These are phyloP conservation scores for Prorops nasuta DNA, from an alignment of 1,140 invertebrate genomes.

Conservation along the genomic window DNA sequence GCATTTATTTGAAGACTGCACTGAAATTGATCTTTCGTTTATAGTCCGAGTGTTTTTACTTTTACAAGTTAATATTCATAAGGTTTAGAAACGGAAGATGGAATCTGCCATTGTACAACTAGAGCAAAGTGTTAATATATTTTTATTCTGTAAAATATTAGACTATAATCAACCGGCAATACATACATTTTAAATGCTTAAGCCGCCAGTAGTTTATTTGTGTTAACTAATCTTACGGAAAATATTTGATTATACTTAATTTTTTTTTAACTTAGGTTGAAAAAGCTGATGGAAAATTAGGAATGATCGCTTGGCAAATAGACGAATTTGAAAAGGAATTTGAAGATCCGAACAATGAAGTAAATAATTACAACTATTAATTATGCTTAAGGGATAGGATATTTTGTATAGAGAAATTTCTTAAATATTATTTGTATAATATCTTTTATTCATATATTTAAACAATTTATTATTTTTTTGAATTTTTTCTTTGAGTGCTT, in stretches of 20 bases:
- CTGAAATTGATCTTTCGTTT: no score
- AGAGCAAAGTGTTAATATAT: conserved; percentile 39
- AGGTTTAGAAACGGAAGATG: no score
- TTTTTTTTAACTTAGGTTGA: conserved; percentile 36
- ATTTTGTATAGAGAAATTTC: no score
- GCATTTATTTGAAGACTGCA: no score
- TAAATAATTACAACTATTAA: neutral
- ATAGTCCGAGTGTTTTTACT: no score
- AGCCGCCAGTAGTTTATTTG: neutral
- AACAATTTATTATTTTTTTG: no score
- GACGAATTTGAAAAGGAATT: conserved; percentile 53
- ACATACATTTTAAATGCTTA: conserved; percentile 1
- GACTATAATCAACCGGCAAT: neutral
- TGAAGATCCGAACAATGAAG: conserved; percentile 46
- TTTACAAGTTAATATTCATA: no score
- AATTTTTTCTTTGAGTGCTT: neutral
- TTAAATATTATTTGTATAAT: conserved; percentile 1
- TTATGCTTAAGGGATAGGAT: no score
- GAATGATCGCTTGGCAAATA: conserved; percentile 53
- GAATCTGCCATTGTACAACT: conserved; percentile 42
- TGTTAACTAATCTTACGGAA: conserved; percentile 4
- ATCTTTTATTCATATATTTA: conserved; percentile 5
- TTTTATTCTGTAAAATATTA: neutral
- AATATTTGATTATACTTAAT: conserved; percentile 1
- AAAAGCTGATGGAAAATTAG: conserved; percentile 49